Evolutionary conservation across 2,888 invertebrate genomes (phyloP).

Genomic region (Cephus rjabovi): DNA sequence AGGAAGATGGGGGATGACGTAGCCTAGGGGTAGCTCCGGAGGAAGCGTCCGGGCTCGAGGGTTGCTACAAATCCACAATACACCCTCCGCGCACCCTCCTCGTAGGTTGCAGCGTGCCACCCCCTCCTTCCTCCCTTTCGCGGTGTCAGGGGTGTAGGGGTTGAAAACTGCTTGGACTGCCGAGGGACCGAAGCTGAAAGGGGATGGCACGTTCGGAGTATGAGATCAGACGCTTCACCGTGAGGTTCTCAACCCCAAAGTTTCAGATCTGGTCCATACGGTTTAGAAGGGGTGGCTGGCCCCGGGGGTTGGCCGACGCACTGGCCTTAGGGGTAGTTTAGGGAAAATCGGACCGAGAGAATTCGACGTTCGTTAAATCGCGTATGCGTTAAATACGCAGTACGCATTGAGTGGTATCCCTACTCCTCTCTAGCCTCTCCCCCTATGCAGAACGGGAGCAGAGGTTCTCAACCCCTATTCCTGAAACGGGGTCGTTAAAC

Average conservation of each 20-base stretch:
- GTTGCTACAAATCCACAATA: constrained; percentile 37
- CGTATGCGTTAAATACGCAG: background rate
- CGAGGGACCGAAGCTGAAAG: constrained; percentile 10
- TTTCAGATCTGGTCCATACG: background rate
- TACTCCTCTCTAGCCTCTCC: background rate
- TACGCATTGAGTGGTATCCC: background rate
- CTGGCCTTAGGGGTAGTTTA: background rate
- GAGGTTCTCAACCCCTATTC: background rate
- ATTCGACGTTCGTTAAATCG: background rate
- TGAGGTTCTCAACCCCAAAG: constrained; percentile 35
- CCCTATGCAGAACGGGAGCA: background rate
- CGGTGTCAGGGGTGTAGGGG: background rate
- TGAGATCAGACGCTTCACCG: constrained; percentile 35
- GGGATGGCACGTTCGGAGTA: constrained; percentile 15
- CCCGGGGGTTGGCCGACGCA: background rate
- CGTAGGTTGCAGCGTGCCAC: constrained; percentile 15
- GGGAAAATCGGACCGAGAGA: background rate
- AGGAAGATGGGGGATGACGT: background rate
- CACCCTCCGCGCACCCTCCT: constrained; percentile 26
- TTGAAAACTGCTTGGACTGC: constrained; percentile 1
- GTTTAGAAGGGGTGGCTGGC: background rate
- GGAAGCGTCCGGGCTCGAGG: background rate
- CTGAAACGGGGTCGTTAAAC: background rate
- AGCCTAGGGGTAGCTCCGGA: background rate
- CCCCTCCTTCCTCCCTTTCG: constrained; percentile 18